Evolutionary conservation across 2,113 vertebrate genomes (phyloP).

Genomic region (Hypocryptadius cinnamomeus): DNA sequence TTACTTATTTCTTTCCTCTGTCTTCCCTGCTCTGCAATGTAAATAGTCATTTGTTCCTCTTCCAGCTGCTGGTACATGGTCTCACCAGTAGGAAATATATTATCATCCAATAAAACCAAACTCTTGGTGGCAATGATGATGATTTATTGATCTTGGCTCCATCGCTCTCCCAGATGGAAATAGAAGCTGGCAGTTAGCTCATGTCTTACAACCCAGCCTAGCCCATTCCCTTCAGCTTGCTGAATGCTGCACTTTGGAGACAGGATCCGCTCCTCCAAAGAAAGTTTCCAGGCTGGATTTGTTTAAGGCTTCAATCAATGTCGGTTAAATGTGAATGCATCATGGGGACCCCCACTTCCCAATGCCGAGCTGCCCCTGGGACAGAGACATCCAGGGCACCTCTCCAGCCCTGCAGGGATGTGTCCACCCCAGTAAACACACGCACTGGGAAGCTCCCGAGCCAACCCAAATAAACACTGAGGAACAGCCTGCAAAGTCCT

Average conservation of each 20-base stretch:
- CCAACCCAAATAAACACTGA: conserved; percentile 52
- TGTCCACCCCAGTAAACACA: background rate
- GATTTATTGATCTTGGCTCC: conserved; percentile 62
- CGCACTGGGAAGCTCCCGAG: background rate
- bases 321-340: background rate
- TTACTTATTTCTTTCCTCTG: conserved; percentile 54
- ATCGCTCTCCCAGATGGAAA: conserved; percentile 34
- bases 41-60: conserved; percentile 58
- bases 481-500: conserved; percentile 7
- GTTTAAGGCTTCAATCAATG: background rate
- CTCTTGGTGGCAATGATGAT: conserved; percentile 53
- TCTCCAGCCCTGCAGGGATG: conserved; percentile 7
- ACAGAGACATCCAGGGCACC: background rate
- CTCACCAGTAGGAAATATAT: conserved; percentile 63
- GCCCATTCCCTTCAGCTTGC: background rate
- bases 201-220: conserved; percentile 57
- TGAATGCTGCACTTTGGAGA: background rate
- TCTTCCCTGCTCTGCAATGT: conserved; percentile 39
- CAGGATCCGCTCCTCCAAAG: background rate
- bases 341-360: background rate
- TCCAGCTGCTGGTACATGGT: conserved; percentile 57
- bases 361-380: background rate
- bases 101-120: conserved; percentile 62
- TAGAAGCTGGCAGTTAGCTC: conserved; percentile 59
- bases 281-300: conserved; percentile 41